Evolutionary conservation across 92 coral and sea anemone genomes (phyloP).

Genomic region (Metridium senile): DNA sequence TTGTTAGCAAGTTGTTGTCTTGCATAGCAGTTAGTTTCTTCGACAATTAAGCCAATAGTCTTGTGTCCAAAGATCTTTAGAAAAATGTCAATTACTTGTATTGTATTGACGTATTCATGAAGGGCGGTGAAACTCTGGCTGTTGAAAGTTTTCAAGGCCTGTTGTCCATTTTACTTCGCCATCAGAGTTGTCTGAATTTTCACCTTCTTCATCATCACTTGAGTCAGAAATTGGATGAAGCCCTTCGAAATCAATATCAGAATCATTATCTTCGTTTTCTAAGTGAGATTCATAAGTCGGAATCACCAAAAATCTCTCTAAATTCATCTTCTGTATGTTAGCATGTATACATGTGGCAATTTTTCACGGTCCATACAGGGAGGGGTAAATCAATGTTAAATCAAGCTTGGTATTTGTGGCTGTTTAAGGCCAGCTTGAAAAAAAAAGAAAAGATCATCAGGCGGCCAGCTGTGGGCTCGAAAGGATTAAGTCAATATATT

Average conservation of each 20-base stretch:
- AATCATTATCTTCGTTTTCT: background rate
- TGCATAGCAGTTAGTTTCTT: constrained; percentile 16
- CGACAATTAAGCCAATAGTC: background rate
- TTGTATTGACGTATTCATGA: background rate
- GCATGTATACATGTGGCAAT: too few species aligned
- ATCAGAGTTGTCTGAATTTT: background rate
- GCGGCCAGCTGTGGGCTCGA: too few species aligned
- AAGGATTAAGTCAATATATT: too few species aligned
- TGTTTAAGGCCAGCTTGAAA: too few species aligned
- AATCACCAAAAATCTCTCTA: background rate
- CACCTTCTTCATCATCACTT: background rate
- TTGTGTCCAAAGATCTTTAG: background rate
- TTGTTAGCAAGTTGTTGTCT: constrained; percentile 15
- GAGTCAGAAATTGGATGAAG: background rate
- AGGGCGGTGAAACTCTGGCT: background rate
- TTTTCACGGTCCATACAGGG: too few species aligned
- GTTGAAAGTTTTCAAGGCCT: background rate
- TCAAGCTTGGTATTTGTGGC: too few species aligned
- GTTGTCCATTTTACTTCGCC: background rate
- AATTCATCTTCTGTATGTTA: too few species aligned
- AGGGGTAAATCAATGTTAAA: too few species aligned
- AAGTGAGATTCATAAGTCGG: background rate
- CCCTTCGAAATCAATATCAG: constrained; percentile 1
- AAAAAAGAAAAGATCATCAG: too few species aligned
- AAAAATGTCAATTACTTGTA: background rate